Conservation (phyloP, 2,888 invertebrate genomes). For the Nymphalis polychloros region DNA sequence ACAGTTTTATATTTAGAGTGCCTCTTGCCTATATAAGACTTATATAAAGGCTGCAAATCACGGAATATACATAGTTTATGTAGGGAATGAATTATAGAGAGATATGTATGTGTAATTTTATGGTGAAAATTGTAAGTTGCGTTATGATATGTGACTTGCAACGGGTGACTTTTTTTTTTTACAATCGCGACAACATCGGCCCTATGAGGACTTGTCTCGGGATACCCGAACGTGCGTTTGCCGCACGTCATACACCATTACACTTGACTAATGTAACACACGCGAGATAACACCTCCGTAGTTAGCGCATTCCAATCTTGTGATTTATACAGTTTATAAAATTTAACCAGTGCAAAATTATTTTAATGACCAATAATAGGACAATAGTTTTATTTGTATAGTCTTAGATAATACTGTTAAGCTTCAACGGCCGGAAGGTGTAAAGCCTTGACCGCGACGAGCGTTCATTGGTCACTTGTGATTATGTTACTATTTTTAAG, state of each 20-base stretch:
- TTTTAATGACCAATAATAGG: constrained; percentile 64
- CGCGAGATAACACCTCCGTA: constrained; percentile 50
- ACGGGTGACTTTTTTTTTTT: constrained; percentile 34
- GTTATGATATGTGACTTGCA: constrained; percentile 79
- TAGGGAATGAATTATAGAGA: constrained; percentile 71
- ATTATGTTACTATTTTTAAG: constrained; percentile 69
- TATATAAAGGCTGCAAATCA: constrained; percentile 83
- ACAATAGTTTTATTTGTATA: constrained; percentile 65
- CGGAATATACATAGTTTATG: constrained; percentile 79
- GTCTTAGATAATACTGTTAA: constrained; percentile 61
- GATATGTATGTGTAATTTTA: constrained; percentile 67
- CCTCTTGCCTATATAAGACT: constrained; percentile 84
- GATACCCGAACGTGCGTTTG: background rate
- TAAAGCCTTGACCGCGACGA: constrained; percentile 44
- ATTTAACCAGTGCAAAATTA: constrained; percentile 57
- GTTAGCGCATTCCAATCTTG: constrained; percentile 76
- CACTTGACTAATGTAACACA: constrained; percentile 2
- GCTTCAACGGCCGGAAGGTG: constrained; percentile 54
- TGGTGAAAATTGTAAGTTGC: constrained; percentile 83
- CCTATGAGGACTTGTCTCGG: constrained; percentile 6
- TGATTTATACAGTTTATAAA: constrained; percentile 49
- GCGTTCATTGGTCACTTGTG: constrained; percentile 58
- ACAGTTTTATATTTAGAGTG: constrained; percentile 84
- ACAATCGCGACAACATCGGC: constrained; percentile 18
- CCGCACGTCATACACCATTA: background rate